Percentiles rank a stretch among this genome's conserved stretches.
These are phyloP conservation scores for Cydia fagiglandana DNA, from an alignment of 1,140 invertebrate species.

Conservation along the genomic window DNA sequence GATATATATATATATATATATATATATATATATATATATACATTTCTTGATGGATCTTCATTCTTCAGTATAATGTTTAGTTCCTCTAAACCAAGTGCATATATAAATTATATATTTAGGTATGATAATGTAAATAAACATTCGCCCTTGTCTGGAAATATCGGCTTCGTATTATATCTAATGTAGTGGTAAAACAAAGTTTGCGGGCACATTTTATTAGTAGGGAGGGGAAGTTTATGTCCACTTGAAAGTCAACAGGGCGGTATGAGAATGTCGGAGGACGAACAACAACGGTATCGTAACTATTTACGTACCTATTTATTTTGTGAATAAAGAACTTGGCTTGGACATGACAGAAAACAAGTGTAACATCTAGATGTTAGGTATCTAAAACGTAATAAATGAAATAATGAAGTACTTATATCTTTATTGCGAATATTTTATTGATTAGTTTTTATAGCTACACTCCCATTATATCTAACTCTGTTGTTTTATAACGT, in stretches of 20 bases:
- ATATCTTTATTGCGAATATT: too few species aligned
- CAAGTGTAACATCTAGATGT: too few species aligned
- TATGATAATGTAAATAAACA: neutral
- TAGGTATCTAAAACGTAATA: too few species aligned
- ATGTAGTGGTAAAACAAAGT: neutral
- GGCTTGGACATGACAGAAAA: too few species aligned
- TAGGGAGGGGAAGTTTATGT: constrained; percentile 24
- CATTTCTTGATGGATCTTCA: too few species aligned
- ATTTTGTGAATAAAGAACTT: neutral
- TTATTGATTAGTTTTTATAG: neutral
- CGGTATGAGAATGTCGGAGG: neutral
- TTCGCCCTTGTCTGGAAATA: neutral
- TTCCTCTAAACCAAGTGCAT: too few species aligned
- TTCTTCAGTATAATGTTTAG: too few species aligned
- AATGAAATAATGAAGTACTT: too few species aligned
- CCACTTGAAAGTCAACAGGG: constrained; percentile 29
- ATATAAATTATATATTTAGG: neutral
- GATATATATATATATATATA: too few species aligned
- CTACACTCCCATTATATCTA: too few species aligned
- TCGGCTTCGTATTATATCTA: constrained; percentile 8
- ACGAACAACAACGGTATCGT: neutral
- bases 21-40: too few species aligned
- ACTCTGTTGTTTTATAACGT: too few species aligned
- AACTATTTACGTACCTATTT: neutral
- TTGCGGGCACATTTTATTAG: constrained; percentile 31